These are phyloP conservation scores for Plestiodon gilberti DNA, from an alignment of 2,113 vertebrate genomes.

Conservation along the genomic window DNA sequence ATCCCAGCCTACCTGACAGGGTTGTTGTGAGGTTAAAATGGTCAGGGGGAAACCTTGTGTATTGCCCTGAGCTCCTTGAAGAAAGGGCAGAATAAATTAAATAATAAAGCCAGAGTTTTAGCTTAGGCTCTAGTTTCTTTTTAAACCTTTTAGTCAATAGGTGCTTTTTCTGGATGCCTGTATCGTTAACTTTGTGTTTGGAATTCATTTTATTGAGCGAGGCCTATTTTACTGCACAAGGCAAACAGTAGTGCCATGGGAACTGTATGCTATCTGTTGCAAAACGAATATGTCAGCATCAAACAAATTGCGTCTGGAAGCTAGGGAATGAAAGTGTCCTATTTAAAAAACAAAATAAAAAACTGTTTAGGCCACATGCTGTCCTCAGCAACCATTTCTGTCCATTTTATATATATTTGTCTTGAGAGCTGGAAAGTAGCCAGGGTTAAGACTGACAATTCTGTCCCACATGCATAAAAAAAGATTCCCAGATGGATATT, in stretches of 20 bases:
- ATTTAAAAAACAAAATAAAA: not conserved
- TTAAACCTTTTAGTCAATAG: conserved; percentile 21
- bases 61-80: too few relatives aligned
- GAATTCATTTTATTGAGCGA: not conserved
- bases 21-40: too few relatives aligned
- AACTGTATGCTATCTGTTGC: not conserved
- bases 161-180: not conserved
- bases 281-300: conserved; percentile 49
- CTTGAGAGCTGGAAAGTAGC: conserved; percentile 13
- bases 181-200: not conserved
- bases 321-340: conserved; percentile 7
- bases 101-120: conserved; percentile 5
- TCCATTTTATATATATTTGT: conserved; percentile 14
- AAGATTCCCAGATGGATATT: conserved; percentile 29
- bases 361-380: conserved; percentile 19
- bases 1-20: too few relatives aligned
- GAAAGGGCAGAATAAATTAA: too few relatives aligned
- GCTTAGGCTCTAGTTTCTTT: conserved; percentile 40
- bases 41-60: too few relatives aligned
- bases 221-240: conserved; percentile 7
- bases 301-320: conserved; percentile 28
- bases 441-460: conserved; percentile 1
- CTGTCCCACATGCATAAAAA: not conserved
- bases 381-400: conserved; percentile 10
- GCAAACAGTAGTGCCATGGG: conserved; percentile 19